Percentiles rank a stretch among this genome's conserved stretches.
These are phyloP conservation scores for Synergus itoensis DNA, from an alignment of 2,888 invertebrate genomes.

Conservation along the genomic window DNA sequence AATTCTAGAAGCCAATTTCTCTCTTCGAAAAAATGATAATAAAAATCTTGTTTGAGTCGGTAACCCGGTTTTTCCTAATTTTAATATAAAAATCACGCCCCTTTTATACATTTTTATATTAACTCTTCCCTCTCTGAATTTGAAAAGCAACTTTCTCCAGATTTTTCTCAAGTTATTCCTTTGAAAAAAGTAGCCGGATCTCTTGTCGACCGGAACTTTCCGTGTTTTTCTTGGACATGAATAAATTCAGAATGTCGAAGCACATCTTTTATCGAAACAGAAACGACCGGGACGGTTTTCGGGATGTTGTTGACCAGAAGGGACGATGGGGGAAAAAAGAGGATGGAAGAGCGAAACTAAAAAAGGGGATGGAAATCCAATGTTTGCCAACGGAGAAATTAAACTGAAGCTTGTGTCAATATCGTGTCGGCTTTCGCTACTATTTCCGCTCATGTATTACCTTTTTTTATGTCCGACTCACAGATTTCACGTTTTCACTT, in stretches of 20 bases:
- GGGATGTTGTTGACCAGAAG: conserved; percentile 42
- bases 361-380: conserved; percentile 68
- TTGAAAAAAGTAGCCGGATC: not conserved
- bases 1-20: not conserved
- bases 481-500: conserved; percentile 52
- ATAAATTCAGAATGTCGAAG: not conserved
- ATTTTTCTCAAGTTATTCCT: not conserved
- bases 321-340: conserved; percentile 47
- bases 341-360: conserved; percentile 44
- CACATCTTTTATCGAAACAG: not conserved
- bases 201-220: not conserved
- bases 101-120: not conserved
- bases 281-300: conserved; percentile 41
- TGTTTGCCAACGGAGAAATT: conserved; percentile 75
- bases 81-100: not conserved
- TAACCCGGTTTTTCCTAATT: not conserved
- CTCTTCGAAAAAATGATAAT: too few relatives aligned
- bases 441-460: conserved; percentile 65
- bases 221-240: conserved; percentile 5
- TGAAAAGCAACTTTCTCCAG: conserved; percentile 2
- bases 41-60: not conserved
- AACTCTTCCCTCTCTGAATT: conserved; percentile 4
- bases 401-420: conserved; percentile 76
- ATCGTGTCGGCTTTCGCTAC: conserved; percentile 71
- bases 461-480: conserved; percentile 58